Evolutionary conservation across 2,888 invertebrate species (phyloP).

Genomic region (Himalopsyche kuldschensis): DNA sequence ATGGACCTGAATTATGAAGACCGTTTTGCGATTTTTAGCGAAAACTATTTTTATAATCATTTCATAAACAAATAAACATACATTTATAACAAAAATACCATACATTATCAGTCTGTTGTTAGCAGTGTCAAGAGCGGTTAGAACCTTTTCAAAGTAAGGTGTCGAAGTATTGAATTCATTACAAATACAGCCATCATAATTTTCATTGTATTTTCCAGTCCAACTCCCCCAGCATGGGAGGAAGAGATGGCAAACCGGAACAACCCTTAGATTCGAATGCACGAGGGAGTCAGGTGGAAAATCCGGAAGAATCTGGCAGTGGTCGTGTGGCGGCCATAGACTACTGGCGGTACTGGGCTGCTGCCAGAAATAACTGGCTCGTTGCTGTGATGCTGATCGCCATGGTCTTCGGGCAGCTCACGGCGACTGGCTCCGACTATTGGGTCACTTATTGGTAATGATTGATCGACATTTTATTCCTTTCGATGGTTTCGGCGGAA

Average conservation of each 20-base stretch:
- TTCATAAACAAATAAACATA: too few relatives aligned
- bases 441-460: constrained; percentile 75
- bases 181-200: too few relatives aligned
- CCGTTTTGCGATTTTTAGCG: too few relatives aligned
- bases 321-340: constrained; percentile 43
- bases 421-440: constrained; percentile 73
- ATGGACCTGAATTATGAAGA: too few relatives aligned
- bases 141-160: too few relatives aligned
- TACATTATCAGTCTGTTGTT: too few relatives aligned
- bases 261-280: constrained; percentile 8
- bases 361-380: constrained; percentile 60
- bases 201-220: background rate
- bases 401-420: constrained; percentile 64
- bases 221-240: background rate
- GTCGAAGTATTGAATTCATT: too few relatives aligned
- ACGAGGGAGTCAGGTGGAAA: background rate
- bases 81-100: too few relatives aligned
- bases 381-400: constrained; percentile 59
- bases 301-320: constrained; percentile 15
- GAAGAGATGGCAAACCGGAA: constrained; percentile 3
- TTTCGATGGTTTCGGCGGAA: too few relatives aligned
- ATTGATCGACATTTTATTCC: background rate
- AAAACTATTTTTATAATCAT: too few relatives aligned
- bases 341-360: constrained; percentile 64
- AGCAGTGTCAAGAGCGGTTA: too few relatives aligned